Percentiles rank a stretch among this genome's conserved stretches.
Conservation (phyloP, 2,797 vertebrate genomes). For the Potorous gilbertii region DNA sequence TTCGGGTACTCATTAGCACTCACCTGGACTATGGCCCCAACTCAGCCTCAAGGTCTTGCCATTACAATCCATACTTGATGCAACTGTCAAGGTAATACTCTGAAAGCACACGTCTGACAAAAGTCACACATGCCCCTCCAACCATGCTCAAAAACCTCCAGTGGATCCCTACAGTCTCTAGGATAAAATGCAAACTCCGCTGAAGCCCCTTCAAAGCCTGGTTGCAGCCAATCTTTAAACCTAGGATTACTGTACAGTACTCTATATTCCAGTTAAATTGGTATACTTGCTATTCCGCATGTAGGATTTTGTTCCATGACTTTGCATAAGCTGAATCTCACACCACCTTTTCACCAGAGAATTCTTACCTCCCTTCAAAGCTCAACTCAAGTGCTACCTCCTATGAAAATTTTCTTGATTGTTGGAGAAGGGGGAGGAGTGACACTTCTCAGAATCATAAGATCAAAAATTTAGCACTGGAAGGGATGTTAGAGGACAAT, state of each 20-base stretch:
- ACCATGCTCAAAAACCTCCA: neutral
- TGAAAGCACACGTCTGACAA: neutral
- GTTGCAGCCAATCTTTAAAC: neutral
- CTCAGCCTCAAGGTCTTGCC: neutral
- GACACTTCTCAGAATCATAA: neutral
- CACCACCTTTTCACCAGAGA: neutral
- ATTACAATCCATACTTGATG: neutral
- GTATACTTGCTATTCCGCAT: neutral
- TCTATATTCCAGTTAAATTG: neutral
- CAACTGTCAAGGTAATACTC: neutral
- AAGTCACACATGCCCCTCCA: neutral
- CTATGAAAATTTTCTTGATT: neutral
- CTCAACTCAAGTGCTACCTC: neutral
- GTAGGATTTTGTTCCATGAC: neutral
- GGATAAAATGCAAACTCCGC: neutral
- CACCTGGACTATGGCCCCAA: neutral
- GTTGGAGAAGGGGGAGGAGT: neutral
- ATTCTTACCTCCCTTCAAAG: neutral
- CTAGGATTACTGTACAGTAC: neutral
- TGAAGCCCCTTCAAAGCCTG: neutral
- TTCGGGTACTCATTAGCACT: neutral
- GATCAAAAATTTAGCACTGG: neutral
- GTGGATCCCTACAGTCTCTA: neutral
- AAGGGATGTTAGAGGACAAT: neutral
- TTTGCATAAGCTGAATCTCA: neutral